Percentiles rank a stretch among this genome's conserved stretches.
These are phyloP conservation scores for Oreonectes daqikongensis DNA, from an alignment of 2,797 vertebrate species.

Conservation along the genomic window DNA sequence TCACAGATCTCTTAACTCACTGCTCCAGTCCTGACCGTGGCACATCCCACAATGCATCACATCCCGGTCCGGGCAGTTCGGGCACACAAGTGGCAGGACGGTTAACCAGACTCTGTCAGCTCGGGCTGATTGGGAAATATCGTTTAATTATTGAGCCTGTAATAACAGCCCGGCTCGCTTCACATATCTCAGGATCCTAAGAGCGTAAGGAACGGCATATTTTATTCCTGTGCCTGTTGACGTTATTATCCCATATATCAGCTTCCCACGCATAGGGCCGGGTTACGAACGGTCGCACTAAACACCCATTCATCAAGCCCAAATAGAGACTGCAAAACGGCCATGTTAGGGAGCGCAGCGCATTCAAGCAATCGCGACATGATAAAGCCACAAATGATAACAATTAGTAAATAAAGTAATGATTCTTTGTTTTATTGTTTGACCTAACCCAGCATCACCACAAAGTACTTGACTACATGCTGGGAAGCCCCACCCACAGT, in stretches of 20 bases:
- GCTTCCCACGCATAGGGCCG: constrained; percentile 1
- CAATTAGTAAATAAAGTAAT: too few relatives aligned
- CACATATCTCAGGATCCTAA: constrained; percentile 12
- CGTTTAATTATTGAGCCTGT: constrained; percentile 54
- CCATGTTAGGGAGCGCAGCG: background rate
- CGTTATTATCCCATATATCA: constrained; percentile 54
- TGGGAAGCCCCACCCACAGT: too few relatives aligned
- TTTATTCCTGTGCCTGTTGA: constrained; percentile 38
- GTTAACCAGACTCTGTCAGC: constrained; percentile 48
- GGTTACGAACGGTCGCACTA: constrained; percentile 35
- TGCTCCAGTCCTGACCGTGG: constrained; percentile 20
- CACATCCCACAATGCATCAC: constrained; percentile 48
- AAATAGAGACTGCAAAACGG: background rate
- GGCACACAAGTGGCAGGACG: background rate
- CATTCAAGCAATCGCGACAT: constrained; percentile 6
- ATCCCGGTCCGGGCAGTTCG: background rate
- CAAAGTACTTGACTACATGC: too few relatives aligned
- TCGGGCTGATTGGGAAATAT: constrained; percentile 58
- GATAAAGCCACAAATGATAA: background rate
- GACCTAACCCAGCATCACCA: too few relatives aligned
- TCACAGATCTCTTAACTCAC: constrained; percentile 44
- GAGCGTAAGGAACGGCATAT: constrained; percentile 21
- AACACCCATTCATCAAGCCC: constrained; percentile 39
- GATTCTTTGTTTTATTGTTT: too few relatives aligned
- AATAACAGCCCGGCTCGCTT: constrained; percentile 21